Percentiles rank a stretch among this genome's conserved stretches.
These are phyloP conservation scores for Cryptosula pallasiana DNA, from an alignment of 2,888 invertebrate species.

Conservation along the genomic window DNA sequence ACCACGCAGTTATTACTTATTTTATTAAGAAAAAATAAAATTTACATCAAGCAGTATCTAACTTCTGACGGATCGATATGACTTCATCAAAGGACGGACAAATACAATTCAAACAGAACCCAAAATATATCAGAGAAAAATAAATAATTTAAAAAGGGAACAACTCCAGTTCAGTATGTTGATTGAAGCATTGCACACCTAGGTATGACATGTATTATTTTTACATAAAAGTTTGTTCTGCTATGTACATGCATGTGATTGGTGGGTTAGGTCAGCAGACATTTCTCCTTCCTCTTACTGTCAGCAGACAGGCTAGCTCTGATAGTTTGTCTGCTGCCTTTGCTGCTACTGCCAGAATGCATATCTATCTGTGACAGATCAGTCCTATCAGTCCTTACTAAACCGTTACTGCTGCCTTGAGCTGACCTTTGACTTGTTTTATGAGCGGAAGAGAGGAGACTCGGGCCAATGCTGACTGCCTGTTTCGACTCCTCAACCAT, in stretches of 20 bases:
- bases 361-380: neutral
- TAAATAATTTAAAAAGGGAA: too few species aligned
- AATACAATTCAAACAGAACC: too few species aligned
- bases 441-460: conserved; percentile 13
- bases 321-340: neutral
- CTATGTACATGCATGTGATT: neutral
- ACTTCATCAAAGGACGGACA: too few species aligned
- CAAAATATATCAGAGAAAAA: too few species aligned
- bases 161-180: too few species aligned
- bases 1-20: too few species aligned
- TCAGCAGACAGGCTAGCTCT: neutral
- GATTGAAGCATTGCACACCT: too few species aligned
- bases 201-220: too few species aligned
- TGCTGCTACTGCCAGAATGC: neutral
- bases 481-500: conserved; percentile 20
- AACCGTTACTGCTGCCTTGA: neutral
- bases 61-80: too few species aligned
- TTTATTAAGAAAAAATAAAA: too few species aligned
- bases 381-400: neutral
- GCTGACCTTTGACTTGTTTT: neutral
- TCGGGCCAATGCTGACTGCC: conserved; percentile 17
- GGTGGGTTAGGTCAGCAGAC: neutral
- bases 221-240: too few species aligned
- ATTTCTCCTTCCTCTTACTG: conserved; percentile 15
- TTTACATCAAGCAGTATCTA: too few species aligned